phyloP scores from a whole-genome alignment of 2,888 invertebrate genomes.

The Sinhomidia bicolor region DNA sequence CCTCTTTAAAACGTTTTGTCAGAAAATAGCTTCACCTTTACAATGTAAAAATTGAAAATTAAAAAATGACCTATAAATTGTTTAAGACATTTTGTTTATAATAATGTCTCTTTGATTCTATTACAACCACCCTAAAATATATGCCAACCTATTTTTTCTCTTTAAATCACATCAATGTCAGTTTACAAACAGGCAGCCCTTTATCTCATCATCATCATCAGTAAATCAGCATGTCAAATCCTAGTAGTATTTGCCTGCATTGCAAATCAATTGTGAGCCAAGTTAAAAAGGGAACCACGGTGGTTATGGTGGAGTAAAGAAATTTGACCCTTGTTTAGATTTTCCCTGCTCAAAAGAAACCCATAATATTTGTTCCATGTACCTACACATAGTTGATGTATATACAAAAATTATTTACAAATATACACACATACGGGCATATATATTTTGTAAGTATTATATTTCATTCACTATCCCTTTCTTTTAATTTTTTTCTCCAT shows the following conservation, averaged over 20 bases:
- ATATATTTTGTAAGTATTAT: no score
- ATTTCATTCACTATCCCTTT: slow-evolving; percentile 54
- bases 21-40: no score
- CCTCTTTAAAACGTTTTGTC: no score
- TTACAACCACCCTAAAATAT: no score
- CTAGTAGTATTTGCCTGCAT: slow-evolving; percentile 28
- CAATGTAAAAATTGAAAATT: no score
- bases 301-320: background rate
- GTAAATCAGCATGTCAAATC: slow-evolving; percentile 37
- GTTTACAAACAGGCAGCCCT: background rate
- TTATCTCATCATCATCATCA: background rate
- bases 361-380: no score
- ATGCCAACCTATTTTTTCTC: background rate
- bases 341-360: background rate
- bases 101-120: no score
- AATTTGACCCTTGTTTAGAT: slow-evolving; percentile 45
- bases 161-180: background rate
- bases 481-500: no score
- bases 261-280: slow-evolving; percentile 35
- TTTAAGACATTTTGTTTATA: no score
- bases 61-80: no score
- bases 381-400: background rate
- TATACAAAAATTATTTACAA: background rate
- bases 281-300: slow-evolving; percentile 52
- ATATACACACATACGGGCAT: background rate